phyloP scores from a whole-genome alignment of 1,140 invertebrate genomes.

The Teleogryllus occipitalis region DNA sequence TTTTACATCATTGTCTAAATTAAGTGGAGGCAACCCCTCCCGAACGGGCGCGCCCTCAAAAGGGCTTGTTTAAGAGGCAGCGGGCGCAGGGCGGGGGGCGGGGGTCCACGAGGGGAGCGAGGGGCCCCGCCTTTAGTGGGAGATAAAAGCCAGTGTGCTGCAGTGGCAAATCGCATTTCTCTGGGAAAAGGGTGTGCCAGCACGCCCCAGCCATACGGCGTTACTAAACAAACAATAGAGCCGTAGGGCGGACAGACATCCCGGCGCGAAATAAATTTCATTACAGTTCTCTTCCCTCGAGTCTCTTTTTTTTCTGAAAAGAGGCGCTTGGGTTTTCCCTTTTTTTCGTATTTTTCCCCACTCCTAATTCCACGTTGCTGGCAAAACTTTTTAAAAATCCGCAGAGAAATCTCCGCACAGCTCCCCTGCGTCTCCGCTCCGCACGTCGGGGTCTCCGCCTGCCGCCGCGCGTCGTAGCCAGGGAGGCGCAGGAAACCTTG shows the following conservation, averaged over 20 bases:
- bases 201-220: slow-evolving; percentile 7
- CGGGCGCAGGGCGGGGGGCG: no score
- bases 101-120: neutral
- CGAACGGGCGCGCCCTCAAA: neutral
- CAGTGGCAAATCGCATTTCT: slow-evolving; percentile 15
- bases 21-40: neutral
- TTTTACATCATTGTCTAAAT: slow-evolving; percentile 6
- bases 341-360: slow-evolving; percentile 14
- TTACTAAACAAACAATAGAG: slow-evolving; percentile 18
- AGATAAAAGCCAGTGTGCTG: slow-evolving; percentile 11
- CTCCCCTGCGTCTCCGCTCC: neutral
- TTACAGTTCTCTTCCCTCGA: neutral
- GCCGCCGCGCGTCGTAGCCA: neutral
- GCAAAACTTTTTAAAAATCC: neutral
- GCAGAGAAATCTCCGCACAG: neutral
- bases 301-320: neutral
- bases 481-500: neutral
- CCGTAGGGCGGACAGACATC: slow-evolving; percentile 14
- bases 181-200: slow-evolving; percentile 15
- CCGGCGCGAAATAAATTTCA: slow-evolving; percentile 9
- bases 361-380: slow-evolving; percentile 6
- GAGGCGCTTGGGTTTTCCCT: neutral
- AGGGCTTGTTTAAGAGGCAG: neutral
- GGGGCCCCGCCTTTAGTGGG: neutral
- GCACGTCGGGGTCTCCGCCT: neutral